These are phyloP conservation scores for Andrena trimmerana DNA, from an alignment of 2,888 invertebrate genomes.

Conservation along the genomic window DNA sequence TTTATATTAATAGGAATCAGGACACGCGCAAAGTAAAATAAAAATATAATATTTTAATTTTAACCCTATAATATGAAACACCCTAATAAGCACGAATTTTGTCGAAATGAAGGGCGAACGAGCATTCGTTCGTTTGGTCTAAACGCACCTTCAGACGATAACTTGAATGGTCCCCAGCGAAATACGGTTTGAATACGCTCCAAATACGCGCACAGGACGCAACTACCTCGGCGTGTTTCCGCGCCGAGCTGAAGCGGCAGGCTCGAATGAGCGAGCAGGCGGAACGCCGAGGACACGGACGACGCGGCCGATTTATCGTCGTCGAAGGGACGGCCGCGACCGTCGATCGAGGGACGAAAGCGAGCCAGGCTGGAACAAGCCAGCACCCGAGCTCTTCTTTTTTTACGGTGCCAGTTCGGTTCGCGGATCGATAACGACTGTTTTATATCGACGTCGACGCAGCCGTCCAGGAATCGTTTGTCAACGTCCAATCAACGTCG, in stretches of 20 bases:
- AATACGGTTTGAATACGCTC: too few species aligned
- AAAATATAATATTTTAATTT: too few species aligned
- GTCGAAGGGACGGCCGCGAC: background rate
- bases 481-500: constrained; percentile 83
- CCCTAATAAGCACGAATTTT: too few species aligned
- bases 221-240: background rate
- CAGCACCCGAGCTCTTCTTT: background rate
- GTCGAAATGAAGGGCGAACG: too few species aligned
- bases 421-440: constrained; percentile 77
- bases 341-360: constrained; percentile 1
- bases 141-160: too few species aligned
- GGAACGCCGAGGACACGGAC: background rate
- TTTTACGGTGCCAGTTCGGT: constrained; percentile 47
- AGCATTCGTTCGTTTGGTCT: too few species aligned
- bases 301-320: constrained; percentile 13
- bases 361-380: constrained; percentile 16
- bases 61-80: too few species aligned
- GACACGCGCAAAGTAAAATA: too few species aligned
- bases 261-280: constrained; percentile 1
- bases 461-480: constrained; percentile 76
- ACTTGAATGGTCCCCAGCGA: too few species aligned
- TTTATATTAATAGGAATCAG: too few species aligned
- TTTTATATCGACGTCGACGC: constrained; percentile 77
- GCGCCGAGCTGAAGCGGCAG: background rate
- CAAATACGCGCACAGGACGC: too few species aligned